phyloP scores from a whole-genome alignment of 2,797 vertebrate genomes.

The Chaenodraco wilsoni region DNA sequence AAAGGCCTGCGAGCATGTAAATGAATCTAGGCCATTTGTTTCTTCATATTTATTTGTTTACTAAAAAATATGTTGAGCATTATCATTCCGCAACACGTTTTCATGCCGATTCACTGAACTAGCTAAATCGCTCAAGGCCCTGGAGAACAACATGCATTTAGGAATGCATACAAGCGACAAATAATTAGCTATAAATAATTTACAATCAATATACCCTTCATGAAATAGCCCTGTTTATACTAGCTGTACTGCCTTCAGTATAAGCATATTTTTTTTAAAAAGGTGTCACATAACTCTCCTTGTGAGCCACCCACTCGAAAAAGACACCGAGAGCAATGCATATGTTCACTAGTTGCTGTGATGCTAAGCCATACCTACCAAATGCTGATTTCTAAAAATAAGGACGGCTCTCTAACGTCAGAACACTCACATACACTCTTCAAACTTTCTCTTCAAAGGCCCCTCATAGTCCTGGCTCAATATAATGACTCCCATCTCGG shows the following conservation, averaged over 20 bases:
- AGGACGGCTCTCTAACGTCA: conserved; percentile 8
- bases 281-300: conserved; percentile 21
- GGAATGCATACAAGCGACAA: conserved; percentile 26
- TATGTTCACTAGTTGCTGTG: conserved; percentile 51
- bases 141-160: conserved; percentile 32
- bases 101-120: conserved; percentile 40
- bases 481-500: conserved; percentile 41
- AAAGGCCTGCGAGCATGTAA: conserved; percentile 43
- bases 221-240: conserved; percentile 20
- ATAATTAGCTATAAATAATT: conserved; percentile 38
- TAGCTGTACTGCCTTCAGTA: conserved; percentile 24
- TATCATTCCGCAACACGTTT: conserved; percentile 42
- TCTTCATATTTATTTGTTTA: conserved; percentile 47
- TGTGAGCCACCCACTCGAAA: conserved; percentile 44
- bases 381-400: conserved; percentile 51
- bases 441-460: conserved; percentile 46
- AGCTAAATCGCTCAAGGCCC: conserved; percentile 13
- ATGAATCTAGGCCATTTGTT: conserved; percentile 37
- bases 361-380: conserved; percentile 49
- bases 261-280: not conserved
- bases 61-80: conserved; percentile 36
- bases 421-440: conserved; percentile 8
- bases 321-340: conserved; percentile 22
- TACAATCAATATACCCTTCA: conserved; percentile 4
- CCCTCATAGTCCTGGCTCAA: conserved; percentile 33